These are phyloP conservation scores for Oryzias dopingdopingensis DNA, from an alignment of 2,797 vertebrate genomes.

Conservation along the genomic window DNA sequence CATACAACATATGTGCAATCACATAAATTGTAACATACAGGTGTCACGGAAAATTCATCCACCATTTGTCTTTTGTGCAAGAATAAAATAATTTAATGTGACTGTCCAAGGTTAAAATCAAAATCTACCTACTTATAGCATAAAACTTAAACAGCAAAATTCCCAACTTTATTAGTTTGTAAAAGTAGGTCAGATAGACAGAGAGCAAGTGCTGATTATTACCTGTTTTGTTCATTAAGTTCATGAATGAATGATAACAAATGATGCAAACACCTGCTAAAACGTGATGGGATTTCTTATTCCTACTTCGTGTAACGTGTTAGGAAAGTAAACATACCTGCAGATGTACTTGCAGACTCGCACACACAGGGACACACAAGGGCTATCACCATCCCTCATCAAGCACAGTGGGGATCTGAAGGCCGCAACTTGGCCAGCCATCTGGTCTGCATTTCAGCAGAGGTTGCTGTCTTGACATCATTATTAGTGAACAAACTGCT, in stretches of 20 bases:
- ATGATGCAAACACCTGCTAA: background rate
- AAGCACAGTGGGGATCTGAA: constrained; percentile 66
- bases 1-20: too few relatives aligned
- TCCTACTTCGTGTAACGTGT: constrained; percentile 8
- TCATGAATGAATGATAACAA: background rate
- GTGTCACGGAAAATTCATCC: too few relatives aligned
- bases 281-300: background rate
- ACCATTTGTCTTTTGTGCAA: too few relatives aligned
- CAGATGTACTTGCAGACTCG: constrained; percentile 5
- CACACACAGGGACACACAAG: constrained; percentile 17
- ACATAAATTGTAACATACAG: too few relatives aligned
- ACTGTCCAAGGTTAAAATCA: too few relatives aligned
- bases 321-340: constrained; percentile 5
- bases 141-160: too few relatives aligned
- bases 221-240: too few relatives aligned
- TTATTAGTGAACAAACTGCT: constrained; percentile 72
- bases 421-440: constrained; percentile 72
- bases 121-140: too few relatives aligned
- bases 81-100: too few relatives aligned
- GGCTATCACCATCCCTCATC: constrained; percentile 54
- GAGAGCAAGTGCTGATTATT: background rate
- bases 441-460: constrained; percentile 73
- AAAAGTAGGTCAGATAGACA: background rate
- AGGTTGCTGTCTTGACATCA: constrained; percentile 76
- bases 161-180: too few relatives aligned